Percentiles rank a stretch among this genome's conserved stretches.
Conservation (phyloP, 1,140 invertebrate genomes). For the Lysiphlebus fabarum region DNA sequence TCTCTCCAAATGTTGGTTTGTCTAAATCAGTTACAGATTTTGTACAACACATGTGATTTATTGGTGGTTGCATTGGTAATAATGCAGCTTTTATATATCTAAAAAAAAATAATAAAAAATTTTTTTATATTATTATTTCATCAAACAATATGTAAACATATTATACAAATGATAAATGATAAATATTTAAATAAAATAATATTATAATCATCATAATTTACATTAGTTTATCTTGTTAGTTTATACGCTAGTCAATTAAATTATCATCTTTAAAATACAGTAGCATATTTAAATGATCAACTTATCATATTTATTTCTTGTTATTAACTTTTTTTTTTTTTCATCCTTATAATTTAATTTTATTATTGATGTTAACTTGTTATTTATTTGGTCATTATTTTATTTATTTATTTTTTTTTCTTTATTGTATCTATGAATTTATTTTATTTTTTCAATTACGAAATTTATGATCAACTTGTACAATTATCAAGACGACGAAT, state of each 20-base stretch:
- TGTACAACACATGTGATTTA: conserved; percentile 67
- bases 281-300: neutral
- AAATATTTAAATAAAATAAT: no score
- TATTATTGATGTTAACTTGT: no score
- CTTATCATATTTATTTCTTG: neutral
- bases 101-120: conserved; percentile 32
- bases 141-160: neutral
- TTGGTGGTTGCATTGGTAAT: conserved; percentile 65
- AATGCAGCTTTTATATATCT: conserved; percentile 80
- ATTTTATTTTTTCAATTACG: no score
- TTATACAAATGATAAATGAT: no score
- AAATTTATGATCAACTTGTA: neutral
- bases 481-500: conserved; percentile 20
- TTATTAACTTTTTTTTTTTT: no score
- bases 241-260: conserved; percentile 18
- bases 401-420: no score
- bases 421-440: no score
- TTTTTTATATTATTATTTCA: conserved; percentile 45
- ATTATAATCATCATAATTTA: no score
- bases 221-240: no score
- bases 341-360: no score
- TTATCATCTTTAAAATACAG: conserved; percentile 4
- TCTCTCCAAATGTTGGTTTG: conserved; percentile 78
- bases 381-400: no score
- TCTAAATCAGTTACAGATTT: conserved; percentile 69